Evolutionary conservation across 2,113 vertebrate genomes (phyloP).

Genomic region (Petromus typicus): DNA sequence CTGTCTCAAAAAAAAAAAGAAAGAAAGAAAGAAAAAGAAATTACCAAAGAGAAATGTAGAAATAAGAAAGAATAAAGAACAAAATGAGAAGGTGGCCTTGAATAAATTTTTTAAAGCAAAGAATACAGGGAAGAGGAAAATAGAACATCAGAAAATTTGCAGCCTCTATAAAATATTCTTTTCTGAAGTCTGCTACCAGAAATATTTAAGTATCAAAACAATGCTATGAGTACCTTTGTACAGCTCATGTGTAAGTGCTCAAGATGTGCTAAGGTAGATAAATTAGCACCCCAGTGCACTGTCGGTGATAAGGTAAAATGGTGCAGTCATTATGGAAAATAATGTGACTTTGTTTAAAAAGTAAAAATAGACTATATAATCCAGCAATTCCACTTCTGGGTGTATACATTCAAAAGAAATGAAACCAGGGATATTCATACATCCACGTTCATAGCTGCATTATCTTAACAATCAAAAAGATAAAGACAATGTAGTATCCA

Average conservation of each 20-base stretch:
- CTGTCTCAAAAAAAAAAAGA: too few relatives aligned
- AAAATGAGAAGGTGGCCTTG: not conserved
- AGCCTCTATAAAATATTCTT: constrained; percentile 19
- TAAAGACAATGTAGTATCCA: not conserved
- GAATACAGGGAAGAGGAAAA: not conserved
- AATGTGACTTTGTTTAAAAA: not conserved
- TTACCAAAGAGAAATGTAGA: not conserved
- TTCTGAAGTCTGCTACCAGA: not conserved
- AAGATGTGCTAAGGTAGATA: not conserved
- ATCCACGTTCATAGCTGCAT: not conserved
- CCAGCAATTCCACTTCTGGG: not conserved
- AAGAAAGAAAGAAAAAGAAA: not conserved
- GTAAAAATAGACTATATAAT: not conserved
- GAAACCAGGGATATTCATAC: not conserved
- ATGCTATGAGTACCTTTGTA: not conserved
- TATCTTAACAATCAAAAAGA: not conserved
- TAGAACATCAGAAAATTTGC: not conserved
- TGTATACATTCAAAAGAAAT: not conserved
- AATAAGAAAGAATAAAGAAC: not conserved
- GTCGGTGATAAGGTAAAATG: not conserved
- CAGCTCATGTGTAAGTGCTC: not conserved
- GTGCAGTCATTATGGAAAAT: not conserved
- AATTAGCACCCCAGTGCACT: not conserved
- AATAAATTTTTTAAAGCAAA: not conserved
- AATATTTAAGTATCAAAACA: not conserved